Conservation (phyloP, 30 jellyfish, hydroid and myxozoan genomes). For the Turritopsis dohrnii region DNA sequence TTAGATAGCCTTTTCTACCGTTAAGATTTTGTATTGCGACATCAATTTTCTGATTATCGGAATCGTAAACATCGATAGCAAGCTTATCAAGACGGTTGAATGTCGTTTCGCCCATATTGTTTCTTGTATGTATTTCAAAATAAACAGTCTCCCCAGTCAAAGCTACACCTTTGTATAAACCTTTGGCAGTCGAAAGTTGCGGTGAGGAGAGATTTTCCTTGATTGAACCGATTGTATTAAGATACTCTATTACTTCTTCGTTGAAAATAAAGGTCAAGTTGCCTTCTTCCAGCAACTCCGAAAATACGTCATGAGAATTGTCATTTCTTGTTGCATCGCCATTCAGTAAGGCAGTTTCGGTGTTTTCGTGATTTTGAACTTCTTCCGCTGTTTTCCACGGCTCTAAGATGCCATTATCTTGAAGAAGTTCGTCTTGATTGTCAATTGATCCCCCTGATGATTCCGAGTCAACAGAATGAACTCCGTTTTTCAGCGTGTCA, state of each 20-base stretch:
- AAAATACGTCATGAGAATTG: neutral
- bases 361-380: neutral
- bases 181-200: conserved; percentile 5
- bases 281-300: conserved; percentile 21
- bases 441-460: neutral
- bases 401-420: conserved; percentile 20
- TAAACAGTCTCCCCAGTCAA: conserved; percentile 17
- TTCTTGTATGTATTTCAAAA: conserved; percentile 19
- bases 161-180: conserved; percentile 9
- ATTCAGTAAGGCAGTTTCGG: neutral
- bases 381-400: neutral
- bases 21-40: neutral
- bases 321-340: neutral
- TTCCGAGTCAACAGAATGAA: neutral
- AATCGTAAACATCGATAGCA: neutral
- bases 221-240: conserved; percentile 5
- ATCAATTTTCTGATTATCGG: neutral
- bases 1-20: neutral
- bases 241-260: conserved; percentile 9
- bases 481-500: neutral
- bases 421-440: neutral
- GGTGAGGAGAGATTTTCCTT: conserved; percentile 3
- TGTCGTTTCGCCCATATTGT: conserved; percentile 1
- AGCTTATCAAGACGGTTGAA: neutral
- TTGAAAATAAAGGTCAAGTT: neutral